Base-by-base conservation (phyloP, 2,888 invertebrate species). In the Tetropium fuscum region DNA sequence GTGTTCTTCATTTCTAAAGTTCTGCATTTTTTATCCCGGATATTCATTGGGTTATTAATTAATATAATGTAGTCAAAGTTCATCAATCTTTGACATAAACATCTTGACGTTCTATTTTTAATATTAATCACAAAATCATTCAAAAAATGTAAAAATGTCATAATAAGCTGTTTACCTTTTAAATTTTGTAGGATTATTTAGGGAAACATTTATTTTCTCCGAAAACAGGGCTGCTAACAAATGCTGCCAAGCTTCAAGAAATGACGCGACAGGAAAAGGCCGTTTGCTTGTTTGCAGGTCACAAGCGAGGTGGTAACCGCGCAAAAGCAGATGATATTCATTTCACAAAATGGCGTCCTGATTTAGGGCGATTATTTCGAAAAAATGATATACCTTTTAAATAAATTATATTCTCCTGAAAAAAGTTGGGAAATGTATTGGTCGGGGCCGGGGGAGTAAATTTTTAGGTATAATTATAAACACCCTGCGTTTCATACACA, bases 181-280 rank as follows among this genome's bases (percentile, higher is more conserved):
- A 70, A 75, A 78, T 73, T 72, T 72, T 65, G 72, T 68, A 66
- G 64, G 69, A 71, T 70, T 72, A 73, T 80, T 81, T 82, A 81
- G 81, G 82, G 81, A 80, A 78, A 80, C 80, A 80, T 80, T 80
- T 78, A 75, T 79, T 81, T 80, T 80, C 73, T 59, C 69, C 60
- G 73, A 78, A 80, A 81, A 76, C 81, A 82, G 81, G 79, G 82
- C 81, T 82, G 81, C 80, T 80, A 80, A 80, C 81, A 81, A 82
- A 81, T 81, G 81, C 80, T 81, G 81, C 81, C 81, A 81, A 81
- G 78, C 77, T 79, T 73, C 68, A 74, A n/a, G 74, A 71, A 69
- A 69, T 71, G 68, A 71, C 68, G 65, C 69, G 68, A 65, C 62
- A 58, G 68, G 69, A 71, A 69, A 69, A 53, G 48, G 51, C 16